Base-by-base conservation (phyloP, 2,888 invertebrate species). In the Sphinx pinastri region DNA sequence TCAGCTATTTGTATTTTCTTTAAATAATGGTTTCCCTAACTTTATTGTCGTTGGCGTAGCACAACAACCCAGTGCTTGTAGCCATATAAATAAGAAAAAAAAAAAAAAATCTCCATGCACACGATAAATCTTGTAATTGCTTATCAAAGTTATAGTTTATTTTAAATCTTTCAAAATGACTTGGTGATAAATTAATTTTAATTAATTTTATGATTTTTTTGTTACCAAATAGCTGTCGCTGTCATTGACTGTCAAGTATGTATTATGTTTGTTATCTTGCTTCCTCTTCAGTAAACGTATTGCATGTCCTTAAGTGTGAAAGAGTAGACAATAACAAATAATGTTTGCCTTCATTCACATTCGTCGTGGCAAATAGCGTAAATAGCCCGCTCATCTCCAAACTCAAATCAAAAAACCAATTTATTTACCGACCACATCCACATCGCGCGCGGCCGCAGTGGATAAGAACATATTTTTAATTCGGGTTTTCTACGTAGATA, bases 361-460 rank as follows among this genome's bases (percentile, higher is more conserved):
- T 51, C 51, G 59, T 57, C 51, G 59, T 51, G 54, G 55, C 16
- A 51, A 66, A 38, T 60, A 69, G 51, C 59, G 55, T 14, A 51
- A 66, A 38, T 60, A 69, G 51, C 59, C 67, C 70, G 70, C 69
- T 69, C 58, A 52, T 58, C 69, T 70, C 49, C 47, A 19, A 54
- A 71, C 58, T 71, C 55, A 67, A 71, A 85, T 88, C 83, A 89
- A 90, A 92, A 91, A 93, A 92, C 92, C 92, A 90, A 92, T 92
- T 92, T 92, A 89, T 89, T 90, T 92, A 92, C 92, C 84, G 92
- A 90, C 79, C 83, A 85, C 84, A 80, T 79, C 77, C 79, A 77
- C 68, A 71, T 71, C 75, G 83, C 81, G 83, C 83, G 84, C 79
- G 81, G 80, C 72, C 71, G 72, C 76, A 72, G 72, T 75, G 47